Evolutionary conservation across 2,888 invertebrate species (phyloP), one percentile per base, ranked within the genome.

Genomic region (Seira ritae): DNA sequence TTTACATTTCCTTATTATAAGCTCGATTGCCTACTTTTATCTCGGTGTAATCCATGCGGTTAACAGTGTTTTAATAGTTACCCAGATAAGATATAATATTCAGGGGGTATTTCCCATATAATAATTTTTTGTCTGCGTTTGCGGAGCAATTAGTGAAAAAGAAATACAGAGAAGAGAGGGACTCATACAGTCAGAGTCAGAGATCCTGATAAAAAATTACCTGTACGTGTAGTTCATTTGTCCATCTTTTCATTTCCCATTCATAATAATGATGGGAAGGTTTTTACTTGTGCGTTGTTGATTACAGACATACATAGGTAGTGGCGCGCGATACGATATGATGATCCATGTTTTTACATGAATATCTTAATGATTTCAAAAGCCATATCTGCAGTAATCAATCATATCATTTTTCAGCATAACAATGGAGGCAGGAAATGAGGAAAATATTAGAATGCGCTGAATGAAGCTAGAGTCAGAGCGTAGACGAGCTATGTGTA

Each of bases 31-130:
- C 17, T 68, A 20, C 19, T n/a, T 60, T 79, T 60, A 79, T 79
- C 71, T 20, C n/a, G 8, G 60, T 71, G 17, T 23, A 65, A 78
- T 37, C 24, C 79, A 67, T 31, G 70, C 62, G 20, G 46, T 65
- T 78, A 78, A 78, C 77, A 50, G 77, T 70, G 23, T 65, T 78
- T 78, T 78, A 78, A 78, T 78, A 65, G 70, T 46, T 78, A 60
- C 70, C 23, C 46, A 46, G 77, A 78, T 78, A 70, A 78, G 68
- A 76, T 76, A 55, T 23, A 17, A 68, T 23, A 68, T 60, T 60
- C 60, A 22, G 37, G n/a, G 4, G 68, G 68, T 69, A 42, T 69
- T 62, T 66, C 71, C 72, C 71, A 67, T 10, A 60, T 62, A 19
- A 12, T 62, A 4, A 31, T 67, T 24, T 6, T 23, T 1, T 70